Evolutionary conservation across 35 echinoderm and acorn worm species (phyloP).

Genomic region (Hemicentrotus pulcherrimus): DNA sequence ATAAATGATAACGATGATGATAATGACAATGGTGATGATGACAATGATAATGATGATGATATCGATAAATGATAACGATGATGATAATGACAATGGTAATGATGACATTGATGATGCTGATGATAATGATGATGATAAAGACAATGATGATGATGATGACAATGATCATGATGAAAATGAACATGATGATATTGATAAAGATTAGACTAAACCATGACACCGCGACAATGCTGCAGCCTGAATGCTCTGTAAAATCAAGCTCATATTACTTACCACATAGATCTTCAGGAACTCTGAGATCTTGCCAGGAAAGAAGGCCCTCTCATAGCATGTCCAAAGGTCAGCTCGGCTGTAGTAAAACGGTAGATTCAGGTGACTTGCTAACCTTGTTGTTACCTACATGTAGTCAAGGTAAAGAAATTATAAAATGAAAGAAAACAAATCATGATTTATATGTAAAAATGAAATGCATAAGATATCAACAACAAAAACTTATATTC

Average conservation of each 20-base stretch:
- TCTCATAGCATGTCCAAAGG: conserved; percentile 71
- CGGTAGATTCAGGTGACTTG: background rate
- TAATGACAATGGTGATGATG: too few species aligned
- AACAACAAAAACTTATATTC: too few species aligned
- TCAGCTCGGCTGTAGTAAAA: background rate
- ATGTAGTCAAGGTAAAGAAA: background rate
- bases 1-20: background rate
- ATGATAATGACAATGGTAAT: background rate
- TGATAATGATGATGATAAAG: too few species aligned
- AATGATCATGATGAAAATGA: too few species aligned
- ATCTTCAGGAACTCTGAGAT: conserved; percentile 51
- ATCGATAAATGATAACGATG: background rate
- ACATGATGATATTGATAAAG: too few species aligned
- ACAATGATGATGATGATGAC: too few species aligned
- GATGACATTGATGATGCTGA: background rate
- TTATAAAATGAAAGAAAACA: background rate
- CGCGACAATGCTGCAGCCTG: too few species aligned
- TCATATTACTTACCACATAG: conserved; percentile 43
- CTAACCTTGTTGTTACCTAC: background rate
- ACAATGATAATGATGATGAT: too few species aligned
- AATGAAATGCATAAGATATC: background rate
- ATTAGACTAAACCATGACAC: too few species aligned
- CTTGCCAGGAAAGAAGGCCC: conserved; percentile 54
- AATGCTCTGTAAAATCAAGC: background rate
- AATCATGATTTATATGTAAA: background rate